Conservation (phyloP, 2,888 invertebrate species). For the Busseola fusca region DNA sequence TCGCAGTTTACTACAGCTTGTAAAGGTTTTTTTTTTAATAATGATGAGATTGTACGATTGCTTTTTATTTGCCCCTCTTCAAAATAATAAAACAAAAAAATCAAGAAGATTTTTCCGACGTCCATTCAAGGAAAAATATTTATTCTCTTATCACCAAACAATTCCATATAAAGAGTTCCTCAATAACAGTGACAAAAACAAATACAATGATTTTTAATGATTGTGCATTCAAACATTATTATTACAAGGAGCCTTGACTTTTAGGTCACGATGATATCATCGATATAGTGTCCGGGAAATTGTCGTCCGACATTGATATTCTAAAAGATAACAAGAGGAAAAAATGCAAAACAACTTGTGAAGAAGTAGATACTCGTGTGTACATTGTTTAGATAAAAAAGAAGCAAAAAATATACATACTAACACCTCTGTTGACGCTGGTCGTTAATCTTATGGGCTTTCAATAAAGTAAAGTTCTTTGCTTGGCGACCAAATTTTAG, state of each 20-base stretch:
- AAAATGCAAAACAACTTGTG: slow-evolving; percentile 37
- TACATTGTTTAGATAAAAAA: slow-evolving; percentile 11
- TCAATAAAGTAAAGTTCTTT: not conserved
- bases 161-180: slow-evolving; percentile 40
- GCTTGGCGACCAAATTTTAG: not conserved
- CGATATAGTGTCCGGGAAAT: slow-evolving; percentile 67
- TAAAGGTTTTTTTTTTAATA: too few species aligned
- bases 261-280: slow-evolving; percentile 73
- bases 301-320: slow-evolving; percentile 56
- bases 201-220: slow-evolving; percentile 56
- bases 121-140: not conserved
- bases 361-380: slow-evolving; percentile 2
- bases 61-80: not conserved
- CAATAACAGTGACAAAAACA: slow-evolving; percentile 55
- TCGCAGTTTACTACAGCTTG: too few species aligned
- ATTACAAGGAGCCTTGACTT: slow-evolving; percentile 68
- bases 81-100: not conserved
- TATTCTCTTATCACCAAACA: slow-evolving; percentile 19
- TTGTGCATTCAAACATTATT: slow-evolving; percentile 45
- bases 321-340: slow-evolving; percentile 44
- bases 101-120: not conserved
- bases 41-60: not conserved
- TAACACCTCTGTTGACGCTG: slow-evolving; percentile 17
- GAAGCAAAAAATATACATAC: slow-evolving; percentile 20
- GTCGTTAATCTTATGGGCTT: slow-evolving; percentile 10